Evolutionary conservation across 2,113 vertebrate species (phyloP).

Genomic region (Rhagologus leucostigma): DNA sequence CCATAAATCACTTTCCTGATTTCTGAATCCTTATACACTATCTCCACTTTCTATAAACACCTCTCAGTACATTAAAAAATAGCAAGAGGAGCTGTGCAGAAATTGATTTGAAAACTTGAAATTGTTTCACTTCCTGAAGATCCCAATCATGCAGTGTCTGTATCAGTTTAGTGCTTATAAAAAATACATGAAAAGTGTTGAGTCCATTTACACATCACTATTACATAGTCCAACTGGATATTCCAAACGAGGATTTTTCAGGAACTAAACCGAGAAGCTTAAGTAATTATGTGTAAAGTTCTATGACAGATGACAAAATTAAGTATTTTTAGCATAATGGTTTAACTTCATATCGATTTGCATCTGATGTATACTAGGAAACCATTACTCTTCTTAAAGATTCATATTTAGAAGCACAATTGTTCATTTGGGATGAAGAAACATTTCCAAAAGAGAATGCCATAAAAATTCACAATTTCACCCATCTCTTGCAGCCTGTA

Average conservation of each 20-base stretch:
- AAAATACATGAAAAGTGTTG: background rate
- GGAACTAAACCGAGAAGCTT: background rate
- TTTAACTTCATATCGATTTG: background rate
- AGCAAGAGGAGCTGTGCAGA: background rate
- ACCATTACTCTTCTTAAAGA: background rate
- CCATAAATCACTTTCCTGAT: background rate
- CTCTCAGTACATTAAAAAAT: background rate
- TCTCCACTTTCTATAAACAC: background rate
- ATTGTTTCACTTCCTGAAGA: background rate
- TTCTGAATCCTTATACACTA: background rate
- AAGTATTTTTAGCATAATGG: background rate
- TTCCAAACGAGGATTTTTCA: background rate
- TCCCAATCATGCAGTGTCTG: background rate
- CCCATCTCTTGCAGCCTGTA: background rate
- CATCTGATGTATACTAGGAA: background rate
- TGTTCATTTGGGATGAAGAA: background rate
- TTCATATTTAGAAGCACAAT: background rate
- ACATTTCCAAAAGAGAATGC: background rate
- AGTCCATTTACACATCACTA: background rate
- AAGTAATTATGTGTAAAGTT: background rate
- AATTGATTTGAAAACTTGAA: background rate
- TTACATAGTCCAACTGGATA: background rate
- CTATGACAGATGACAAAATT: background rate
- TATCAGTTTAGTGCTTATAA: background rate
- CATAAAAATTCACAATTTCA: background rate